These are phyloP conservation scores for Cheumatopsyche charites DNA, from an alignment of 1,140 invertebrate species.

Conservation along the genomic window DNA sequence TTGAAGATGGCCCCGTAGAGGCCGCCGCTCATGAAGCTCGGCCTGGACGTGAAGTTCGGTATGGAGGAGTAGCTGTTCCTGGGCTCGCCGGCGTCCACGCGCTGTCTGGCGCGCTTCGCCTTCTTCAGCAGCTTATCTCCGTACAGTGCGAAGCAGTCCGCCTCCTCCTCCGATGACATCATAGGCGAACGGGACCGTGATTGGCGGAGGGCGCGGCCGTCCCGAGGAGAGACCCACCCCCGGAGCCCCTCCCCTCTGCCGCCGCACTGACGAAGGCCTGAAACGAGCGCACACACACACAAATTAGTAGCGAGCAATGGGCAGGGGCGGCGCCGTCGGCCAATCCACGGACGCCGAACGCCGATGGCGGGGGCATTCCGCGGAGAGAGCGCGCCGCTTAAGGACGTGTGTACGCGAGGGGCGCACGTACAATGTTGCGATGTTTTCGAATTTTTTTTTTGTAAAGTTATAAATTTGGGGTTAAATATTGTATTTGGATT, in stretches of 20 bases:
- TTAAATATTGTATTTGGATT: too few relatives aligned
- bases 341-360: too few relatives aligned
- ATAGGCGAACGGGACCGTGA: conserved; percentile 74
- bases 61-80: conserved; percentile 90
- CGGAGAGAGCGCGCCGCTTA: too few relatives aligned
- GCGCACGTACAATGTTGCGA: neutral
- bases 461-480: too few relatives aligned
- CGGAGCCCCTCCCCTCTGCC: conserved; percentile 53
- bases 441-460: too few relatives aligned
- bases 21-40: conserved; percentile 80
- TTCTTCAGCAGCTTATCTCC: conserved; percentile 89
- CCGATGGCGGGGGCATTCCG: neutral
- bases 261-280: conserved; percentile 50
- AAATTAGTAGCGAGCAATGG: neutral
- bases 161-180: conserved; percentile 95
- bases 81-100: conserved; percentile 92
- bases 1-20: conserved; percentile 82
- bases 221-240: conserved; percentile 52
- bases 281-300: conserved; percentile 15
- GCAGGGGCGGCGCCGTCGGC: neutral
- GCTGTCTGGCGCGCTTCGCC: conserved; percentile 87
- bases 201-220: conserved; percentile 63
- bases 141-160: conserved; percentile 87
- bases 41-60: conserved; percentile 83
- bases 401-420: neutral